These are phyloP conservation scores for Dexiosoma caninum DNA, from an alignment of 2,888 invertebrate genomes.

Conservation along the genomic window DNA sequence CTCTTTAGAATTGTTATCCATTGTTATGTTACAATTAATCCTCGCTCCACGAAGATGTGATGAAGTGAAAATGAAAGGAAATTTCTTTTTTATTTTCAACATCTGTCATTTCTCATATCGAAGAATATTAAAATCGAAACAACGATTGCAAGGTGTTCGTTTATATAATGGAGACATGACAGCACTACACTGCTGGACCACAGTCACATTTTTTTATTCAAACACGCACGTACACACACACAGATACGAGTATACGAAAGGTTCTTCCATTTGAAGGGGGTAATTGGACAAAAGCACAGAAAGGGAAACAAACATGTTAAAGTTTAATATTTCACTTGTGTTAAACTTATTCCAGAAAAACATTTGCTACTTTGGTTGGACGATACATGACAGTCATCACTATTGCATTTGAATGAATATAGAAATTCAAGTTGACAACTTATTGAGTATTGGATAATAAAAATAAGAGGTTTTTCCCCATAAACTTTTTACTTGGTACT, in stretches of 20 bases:
- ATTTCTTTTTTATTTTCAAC: background rate
- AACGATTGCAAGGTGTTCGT: constrained; percentile 24
- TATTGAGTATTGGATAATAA: constrained; percentile 24
- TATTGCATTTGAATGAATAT: background rate
- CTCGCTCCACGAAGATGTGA: background rate
- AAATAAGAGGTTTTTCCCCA: constrained; percentile 9
- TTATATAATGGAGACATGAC: constrained; percentile 25
- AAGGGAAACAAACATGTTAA: background rate
- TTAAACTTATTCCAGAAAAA: constrained; percentile 7
- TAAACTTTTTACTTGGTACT: background rate
- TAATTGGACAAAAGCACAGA: background rate
- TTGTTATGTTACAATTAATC: background rate
- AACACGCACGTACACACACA: too few relatives aligned
- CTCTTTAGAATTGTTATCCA: background rate
- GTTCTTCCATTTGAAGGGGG: background rate
- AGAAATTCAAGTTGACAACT: constrained; percentile 31
- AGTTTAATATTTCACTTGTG: constrained; percentile 16
- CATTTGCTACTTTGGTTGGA: background rate
- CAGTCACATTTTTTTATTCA: background rate
- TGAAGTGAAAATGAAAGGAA: constrained; percentile 12
- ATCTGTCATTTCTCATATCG: constrained; percentile 22
- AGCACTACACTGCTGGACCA: constrained; percentile 11
- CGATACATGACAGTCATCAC: background rate
- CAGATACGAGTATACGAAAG: background rate
- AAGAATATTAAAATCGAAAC: constrained; percentile 17